phyloP scores from a whole-genome alignment of 2,888 invertebrate genomes.

The Leptinotarsa peninsularis region DNA sequence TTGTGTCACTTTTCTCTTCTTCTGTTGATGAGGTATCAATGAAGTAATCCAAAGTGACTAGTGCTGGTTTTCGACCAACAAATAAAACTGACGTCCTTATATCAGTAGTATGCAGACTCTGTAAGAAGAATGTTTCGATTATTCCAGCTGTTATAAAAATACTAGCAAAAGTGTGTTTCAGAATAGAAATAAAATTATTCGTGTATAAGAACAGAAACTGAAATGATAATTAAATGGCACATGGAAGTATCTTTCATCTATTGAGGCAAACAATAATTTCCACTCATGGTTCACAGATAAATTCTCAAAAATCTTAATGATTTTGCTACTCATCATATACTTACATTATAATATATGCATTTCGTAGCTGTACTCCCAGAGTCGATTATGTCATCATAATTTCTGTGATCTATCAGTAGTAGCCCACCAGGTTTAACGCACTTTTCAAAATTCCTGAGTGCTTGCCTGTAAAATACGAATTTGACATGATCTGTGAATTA shows the following conservation, averaged over 20 bases:
- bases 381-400: conserved; percentile 85
- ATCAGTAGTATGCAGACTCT: conserved; percentile 77
- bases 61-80: conserved; percentile 79
- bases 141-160: no score
- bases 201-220: no score
- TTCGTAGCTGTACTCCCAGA: conserved; percentile 83
- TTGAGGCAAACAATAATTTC: no score
- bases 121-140: not conserved
- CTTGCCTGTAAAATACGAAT: conserved; percentile 68
- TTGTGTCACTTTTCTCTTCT: conserved; percentile 47
- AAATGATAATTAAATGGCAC: no score
- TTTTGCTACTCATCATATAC: conserved; percentile 52
- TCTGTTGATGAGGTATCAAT: conserved; percentile 71
- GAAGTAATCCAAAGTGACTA: conserved; percentile 86
- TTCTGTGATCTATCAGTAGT: conserved; percentile 88
- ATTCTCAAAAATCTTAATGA: not conserved
- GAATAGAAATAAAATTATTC: no score
- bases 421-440: conserved; percentile 89
- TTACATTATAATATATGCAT: conserved; percentile 91
- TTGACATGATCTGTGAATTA: no score
- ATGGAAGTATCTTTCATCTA: no score
- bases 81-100: conserved; percentile 88
- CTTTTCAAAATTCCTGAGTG: conserved; percentile 82
- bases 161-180: no score
- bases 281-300: not conserved